Percentiles rank a stretch among this genome's conserved stretches.
phyloP scores from a whole-genome alignment of 2,888 invertebrate species.

The Tethea ocularis region DNA sequence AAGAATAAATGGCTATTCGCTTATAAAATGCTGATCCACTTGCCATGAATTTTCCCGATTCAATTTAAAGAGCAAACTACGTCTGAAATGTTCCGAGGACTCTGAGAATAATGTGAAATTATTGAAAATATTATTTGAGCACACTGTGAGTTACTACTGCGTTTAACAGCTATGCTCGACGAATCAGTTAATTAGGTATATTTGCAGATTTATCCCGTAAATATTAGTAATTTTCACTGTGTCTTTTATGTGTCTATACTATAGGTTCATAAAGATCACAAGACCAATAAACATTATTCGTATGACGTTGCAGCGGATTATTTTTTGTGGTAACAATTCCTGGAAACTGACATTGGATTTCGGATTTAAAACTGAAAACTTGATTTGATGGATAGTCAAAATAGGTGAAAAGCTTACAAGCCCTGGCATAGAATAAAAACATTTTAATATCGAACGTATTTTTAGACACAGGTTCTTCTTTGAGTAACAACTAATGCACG shows the following conservation, averaged over 20 bases:
- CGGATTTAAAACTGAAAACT: not conserved
- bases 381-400: not conserved
- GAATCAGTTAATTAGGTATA: not conserved
- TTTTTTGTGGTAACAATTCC: not conserved
- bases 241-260: no score
- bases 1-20: not conserved
- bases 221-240: no score
- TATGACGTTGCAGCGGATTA: no score
- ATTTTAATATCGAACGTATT: not conserved
- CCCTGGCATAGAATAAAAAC: no score
- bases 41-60: not conserved
- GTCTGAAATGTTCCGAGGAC: not conserved
- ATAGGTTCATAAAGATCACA: no score
- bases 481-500: not conserved
- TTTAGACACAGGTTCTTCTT: not conserved
- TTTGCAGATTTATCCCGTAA: no score
- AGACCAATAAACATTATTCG: no score
- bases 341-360: not conserved
- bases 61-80: not conserved
- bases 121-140: not conserved
- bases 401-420: no score
- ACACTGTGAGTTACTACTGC: not conserved
- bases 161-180: not conserved
- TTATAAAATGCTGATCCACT: not conserved
- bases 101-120: not conserved